Conservation (phyloP, 2,113 vertebrate species). For the Gobiocypris rarus region DNA sequence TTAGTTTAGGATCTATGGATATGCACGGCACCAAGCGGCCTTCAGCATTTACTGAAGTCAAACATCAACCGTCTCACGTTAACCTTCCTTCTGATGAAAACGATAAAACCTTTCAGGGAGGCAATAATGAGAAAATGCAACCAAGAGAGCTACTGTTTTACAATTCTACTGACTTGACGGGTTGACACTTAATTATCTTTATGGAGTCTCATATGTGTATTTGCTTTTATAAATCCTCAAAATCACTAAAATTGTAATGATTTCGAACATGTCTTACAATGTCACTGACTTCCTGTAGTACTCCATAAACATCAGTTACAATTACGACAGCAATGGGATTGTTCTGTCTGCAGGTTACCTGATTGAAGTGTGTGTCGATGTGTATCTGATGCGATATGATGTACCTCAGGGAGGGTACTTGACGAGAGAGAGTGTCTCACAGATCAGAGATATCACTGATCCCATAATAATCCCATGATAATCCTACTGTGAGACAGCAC, state of each 20-base stretch:
- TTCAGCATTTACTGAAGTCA: slow-evolving; percentile 78
- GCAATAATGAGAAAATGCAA: slow-evolving; percentile 16
- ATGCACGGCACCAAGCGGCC: slow-evolving; percentile 81
- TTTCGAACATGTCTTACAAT: not conserved
- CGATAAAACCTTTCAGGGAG: slow-evolving; percentile 65
- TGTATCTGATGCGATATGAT: slow-evolving; percentile 25
- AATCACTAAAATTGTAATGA: not conserved
- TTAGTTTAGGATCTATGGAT: slow-evolving; percentile 80
- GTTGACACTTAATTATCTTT: not conserved
- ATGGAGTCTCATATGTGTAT: not conserved
- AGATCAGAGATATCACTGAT: slow-evolving; percentile 52
- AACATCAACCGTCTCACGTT: slow-evolving; percentile 75
- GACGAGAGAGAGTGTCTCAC: slow-evolving; percentile 33
- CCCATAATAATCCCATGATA: slow-evolving; percentile 57
- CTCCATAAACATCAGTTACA: not conserved
- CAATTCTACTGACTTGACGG: not conserved
- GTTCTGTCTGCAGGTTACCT: slow-evolving; percentile 19
- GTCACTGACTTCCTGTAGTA: not conserved
- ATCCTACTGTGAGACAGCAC: slow-evolving; percentile 50
- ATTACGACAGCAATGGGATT: slow-evolving; percentile 18
- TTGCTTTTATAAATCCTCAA: not conserved
- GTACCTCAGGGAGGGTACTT: slow-evolving; percentile 34
- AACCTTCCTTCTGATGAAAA: slow-evolving; percentile 65
- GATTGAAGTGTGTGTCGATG: slow-evolving; percentile 23
- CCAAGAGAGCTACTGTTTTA: not conserved